Base-by-base conservation (phyloP, 2,797 vertebrate species). In the Danio tinwini region DNA sequence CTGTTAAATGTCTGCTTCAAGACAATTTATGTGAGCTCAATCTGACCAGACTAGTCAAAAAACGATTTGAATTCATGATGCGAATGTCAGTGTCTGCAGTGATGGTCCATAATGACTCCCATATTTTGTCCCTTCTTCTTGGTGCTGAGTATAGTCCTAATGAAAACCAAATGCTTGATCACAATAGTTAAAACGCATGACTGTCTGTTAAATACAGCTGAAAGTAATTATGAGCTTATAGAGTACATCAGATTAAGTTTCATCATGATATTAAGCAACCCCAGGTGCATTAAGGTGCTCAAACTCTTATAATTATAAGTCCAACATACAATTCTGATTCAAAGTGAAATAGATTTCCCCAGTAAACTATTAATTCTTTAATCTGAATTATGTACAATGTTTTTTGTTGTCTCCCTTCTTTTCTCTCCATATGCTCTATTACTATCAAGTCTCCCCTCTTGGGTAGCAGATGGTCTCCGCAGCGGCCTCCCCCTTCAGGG, bases 131-230 rank as follows among this genome's bases (percentile, higher is more conserved):
- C 9, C 10, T 71, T 47, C 44, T 29, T 47, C 11, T 11, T 58
- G 7, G 42, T 29, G 13, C 29, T 9, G 19, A 75, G 53, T 21
- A 21, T 11, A 40, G 8, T 42, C n/a, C 12, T 52, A 63, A 75
- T 63, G 16, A 19, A 64, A 64, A 64, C 49, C 74, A 76, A 76
- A 65, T 76, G 74, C 39, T 65, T 8, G 62, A 65, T 65, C 61
- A 29, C 61, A 76, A 65, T 55, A 55, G 61, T 55, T 45, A 44
- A 65, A 13, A 49, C 39, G 55, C 39, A 64, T 12, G 49, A 17
- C 19, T 21, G 21, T 55, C 49, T 65, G 49, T 52, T 76, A 65
- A 76, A 65, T 55, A 65, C 50, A 76, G 49, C 19, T 65, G 50
- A 65, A 76, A 76, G 14, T 4, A 76, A 76, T 76, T 50, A 64